phyloP scores from a whole-genome alignment of 2,113 vertebrate species.

The Coracopsis vasa region DNA sequence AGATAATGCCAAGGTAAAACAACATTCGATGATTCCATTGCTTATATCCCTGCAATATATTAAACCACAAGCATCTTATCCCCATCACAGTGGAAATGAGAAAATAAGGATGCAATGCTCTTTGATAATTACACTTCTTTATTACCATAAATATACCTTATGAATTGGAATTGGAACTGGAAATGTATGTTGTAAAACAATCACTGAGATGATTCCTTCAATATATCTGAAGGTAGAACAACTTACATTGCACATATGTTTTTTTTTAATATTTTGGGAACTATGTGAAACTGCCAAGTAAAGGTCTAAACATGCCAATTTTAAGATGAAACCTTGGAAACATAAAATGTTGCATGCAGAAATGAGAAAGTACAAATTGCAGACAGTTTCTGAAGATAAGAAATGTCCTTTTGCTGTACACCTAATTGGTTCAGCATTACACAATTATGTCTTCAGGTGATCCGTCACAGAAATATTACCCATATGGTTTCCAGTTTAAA shows the following conservation, averaged over 20 bases:
- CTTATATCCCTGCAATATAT: background rate
- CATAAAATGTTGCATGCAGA: background rate
- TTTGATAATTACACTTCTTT: background rate
- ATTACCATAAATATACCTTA: background rate
- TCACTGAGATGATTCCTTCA: background rate
- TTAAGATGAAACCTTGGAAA: background rate
- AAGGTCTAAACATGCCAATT: background rate
- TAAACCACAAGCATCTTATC: background rate
- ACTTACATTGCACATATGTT: accelerated
- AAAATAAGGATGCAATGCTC: background rate
- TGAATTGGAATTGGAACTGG: background rate
- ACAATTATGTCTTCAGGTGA: background rate
- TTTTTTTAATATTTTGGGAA: background rate
- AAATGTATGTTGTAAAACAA: background rate
- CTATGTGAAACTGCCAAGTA: background rate
- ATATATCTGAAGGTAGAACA: accelerated
- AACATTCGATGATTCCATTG: background rate
- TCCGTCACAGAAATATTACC: background rate
- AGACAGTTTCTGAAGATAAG: background rate
- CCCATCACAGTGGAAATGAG: background rate
- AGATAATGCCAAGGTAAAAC: background rate
- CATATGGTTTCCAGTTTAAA: background rate
- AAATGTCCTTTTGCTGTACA: background rate
- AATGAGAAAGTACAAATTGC: background rate
- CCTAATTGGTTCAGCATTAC: background rate